Conservation (phyloP, 1,140 invertebrate species). For the Drosophila nigrodunni region DNA sequence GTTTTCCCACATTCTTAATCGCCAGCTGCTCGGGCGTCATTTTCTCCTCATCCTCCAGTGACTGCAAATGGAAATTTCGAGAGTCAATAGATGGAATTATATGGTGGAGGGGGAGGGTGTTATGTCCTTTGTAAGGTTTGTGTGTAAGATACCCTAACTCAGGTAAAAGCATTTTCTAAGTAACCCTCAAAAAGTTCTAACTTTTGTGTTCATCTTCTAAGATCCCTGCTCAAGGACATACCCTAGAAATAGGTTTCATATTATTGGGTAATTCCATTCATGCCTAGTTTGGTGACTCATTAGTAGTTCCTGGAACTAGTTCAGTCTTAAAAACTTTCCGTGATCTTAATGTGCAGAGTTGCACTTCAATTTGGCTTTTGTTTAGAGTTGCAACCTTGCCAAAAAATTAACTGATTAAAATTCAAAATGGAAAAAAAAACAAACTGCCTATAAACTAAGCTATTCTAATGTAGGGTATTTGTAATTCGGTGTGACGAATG, state of each 20-base stretch:
- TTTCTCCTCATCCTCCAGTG: conserved; percentile 99
- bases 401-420: background rate
- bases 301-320: background rate
- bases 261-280: background rate
- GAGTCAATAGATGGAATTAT: too few species aligned
- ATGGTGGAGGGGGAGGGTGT: too few species aligned
- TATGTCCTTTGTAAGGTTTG: too few species aligned
- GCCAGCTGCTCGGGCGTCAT: conserved; percentile 99
- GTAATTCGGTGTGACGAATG: background rate
- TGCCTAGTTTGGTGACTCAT: conserved; percentile 1
- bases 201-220: too few species aligned
- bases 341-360: conserved; percentile 3
- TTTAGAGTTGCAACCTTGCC: conserved; percentile 16
- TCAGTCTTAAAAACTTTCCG: conserved; percentile 8
- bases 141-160: too few species aligned
- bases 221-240: too few species aligned
- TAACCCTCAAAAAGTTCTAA: too few species aligned
- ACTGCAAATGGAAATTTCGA: conserved; percentile 85
- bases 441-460: background rate
- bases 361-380: conserved; percentile 7
- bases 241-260: too few species aligned
- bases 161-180: too few species aligned
- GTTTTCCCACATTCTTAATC: conserved; percentile 99
- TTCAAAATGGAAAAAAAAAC: background rate
- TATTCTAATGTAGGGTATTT: background rate